Conservation (phyloP, 2,797 vertebrate species). For the Luscinia luscinia region DNA sequence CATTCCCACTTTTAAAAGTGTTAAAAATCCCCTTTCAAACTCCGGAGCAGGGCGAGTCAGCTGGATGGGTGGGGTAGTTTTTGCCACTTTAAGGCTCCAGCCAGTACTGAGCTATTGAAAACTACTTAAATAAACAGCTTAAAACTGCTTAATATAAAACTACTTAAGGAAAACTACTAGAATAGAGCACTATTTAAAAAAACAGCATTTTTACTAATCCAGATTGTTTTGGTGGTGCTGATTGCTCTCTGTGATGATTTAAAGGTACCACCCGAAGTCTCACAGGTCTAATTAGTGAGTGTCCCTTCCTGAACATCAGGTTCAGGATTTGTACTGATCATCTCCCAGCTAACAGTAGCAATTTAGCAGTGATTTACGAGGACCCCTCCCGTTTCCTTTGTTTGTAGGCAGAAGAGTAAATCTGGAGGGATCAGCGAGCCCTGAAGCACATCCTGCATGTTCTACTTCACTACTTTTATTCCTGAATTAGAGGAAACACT, state of each 20-base stretch:
- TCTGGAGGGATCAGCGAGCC: not conserved
- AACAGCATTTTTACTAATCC: not conserved
- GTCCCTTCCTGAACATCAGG: not conserved
- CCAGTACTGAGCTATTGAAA: not conserved
- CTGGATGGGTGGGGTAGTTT: not conserved
- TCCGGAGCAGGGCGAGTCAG: fast-evolving
- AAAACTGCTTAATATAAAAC: too few relatives aligned
- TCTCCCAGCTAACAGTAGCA: not conserved
- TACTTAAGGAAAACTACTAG: too few relatives aligned
- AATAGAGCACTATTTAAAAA: not conserved
- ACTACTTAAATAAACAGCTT: not conserved
- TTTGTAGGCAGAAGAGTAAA: not conserved
- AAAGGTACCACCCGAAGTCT: not conserved
- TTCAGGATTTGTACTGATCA: not conserved
- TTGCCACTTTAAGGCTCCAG: not conserved
- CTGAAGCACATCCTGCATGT: not conserved
- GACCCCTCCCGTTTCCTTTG: not conserved
- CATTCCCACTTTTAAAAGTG: not conserved
- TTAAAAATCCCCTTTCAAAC: not conserved
- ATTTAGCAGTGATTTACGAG: not conserved
- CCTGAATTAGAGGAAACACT: not conserved
- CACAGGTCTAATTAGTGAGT: not conserved
- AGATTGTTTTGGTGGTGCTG: not conserved
- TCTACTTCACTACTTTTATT: not conserved
- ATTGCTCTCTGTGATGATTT: not conserved